These are phyloP conservation scores for Acleris cristana DNA, from an alignment of 2,888 invertebrate genomes.

Conservation along the genomic window DNA sequence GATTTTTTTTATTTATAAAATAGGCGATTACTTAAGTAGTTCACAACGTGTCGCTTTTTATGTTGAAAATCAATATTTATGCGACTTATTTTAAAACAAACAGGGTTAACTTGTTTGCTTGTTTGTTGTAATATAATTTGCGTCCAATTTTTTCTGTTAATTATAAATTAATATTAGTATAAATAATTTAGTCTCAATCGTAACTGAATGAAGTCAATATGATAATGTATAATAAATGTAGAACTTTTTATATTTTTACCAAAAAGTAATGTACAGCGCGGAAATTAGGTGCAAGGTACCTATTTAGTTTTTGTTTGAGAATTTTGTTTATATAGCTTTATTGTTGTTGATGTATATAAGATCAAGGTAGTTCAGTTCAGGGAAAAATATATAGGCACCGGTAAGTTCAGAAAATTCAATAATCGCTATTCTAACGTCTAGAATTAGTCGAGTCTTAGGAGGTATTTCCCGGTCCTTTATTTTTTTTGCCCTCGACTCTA, in stretches of 20 bases:
- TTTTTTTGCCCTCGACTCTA: no score
- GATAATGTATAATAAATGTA: constrained; percentile 34
- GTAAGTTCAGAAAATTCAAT: no score
- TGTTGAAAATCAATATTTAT: background rate
- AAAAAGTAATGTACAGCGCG: constrained; percentile 8
- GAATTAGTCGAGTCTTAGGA: no score
- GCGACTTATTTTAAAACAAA: constrained; percentile 4
- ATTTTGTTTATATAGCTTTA: background rate
- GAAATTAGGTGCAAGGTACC: constrained; percentile 11
- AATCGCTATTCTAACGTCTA: no score
- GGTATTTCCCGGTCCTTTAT: no score
- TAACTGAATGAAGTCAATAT: constrained; percentile 32
- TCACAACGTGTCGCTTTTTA: background rate
- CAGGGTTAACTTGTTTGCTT: background rate
- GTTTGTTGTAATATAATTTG: constrained; percentile 18
- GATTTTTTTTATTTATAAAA: background rate
- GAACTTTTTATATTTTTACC: constrained; percentile 36
- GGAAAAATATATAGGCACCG: no score
- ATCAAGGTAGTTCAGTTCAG: no score
- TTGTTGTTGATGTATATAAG: no score
- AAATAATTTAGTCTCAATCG: constrained; percentile 16
- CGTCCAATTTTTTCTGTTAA: constrained; percentile 12
- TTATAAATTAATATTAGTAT: background rate
- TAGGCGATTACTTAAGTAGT: constrained; percentile 22
- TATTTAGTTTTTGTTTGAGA: background rate